Evolutionary conservation across 2,113 vertebrate genomes (phyloP), one percentile per base, ranked within the genome.

Genomic region (Vanacampus margaritifer): DNA sequence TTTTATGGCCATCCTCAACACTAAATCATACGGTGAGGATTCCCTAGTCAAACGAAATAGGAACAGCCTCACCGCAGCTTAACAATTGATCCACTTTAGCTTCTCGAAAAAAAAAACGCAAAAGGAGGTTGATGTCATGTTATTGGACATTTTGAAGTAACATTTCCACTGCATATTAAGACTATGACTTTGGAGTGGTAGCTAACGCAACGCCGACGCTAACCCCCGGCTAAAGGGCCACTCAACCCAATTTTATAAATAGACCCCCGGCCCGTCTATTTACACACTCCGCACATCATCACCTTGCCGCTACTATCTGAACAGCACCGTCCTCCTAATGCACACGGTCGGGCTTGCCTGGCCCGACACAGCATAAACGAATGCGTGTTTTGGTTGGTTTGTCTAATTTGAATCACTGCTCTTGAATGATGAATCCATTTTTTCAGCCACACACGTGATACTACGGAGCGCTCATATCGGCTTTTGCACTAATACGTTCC

Each of bases 241-340:
- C 87, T 89, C 86, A 79, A 88, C 87, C 88, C 79, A 76, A 65
- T 51, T 77, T 88, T 91, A 90, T 80, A 91, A 91, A 92, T 93
- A 93, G 89, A 83, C 32, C 71, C 74, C 57, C 19, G 45, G 62
- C 68, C 79, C 83, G 85, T 91, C 87, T 88, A 91, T 91, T 91
- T 89, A 87, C 86, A 84, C 79, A 81, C 61, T 60, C 41, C 48
- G 69, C 81, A 87, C 72, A 87, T 90, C 89, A 89, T 86, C 88
- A 89, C 89, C 88, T 88, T 70, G 26, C 75, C 43, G 37, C 68
- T 81, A 75, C 81, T 75, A 83, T 84, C 84, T 80, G 81, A 36
- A 75, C 53, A 71, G 14, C 39, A 45, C 72, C 78, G 79, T 1
- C 53, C 72, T 70, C 67, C 72, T 74, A 71, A 82, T 35, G 70